Conservation (phyloP, 2,888 invertebrate species). For the Stegophylla sp. region DNA sequence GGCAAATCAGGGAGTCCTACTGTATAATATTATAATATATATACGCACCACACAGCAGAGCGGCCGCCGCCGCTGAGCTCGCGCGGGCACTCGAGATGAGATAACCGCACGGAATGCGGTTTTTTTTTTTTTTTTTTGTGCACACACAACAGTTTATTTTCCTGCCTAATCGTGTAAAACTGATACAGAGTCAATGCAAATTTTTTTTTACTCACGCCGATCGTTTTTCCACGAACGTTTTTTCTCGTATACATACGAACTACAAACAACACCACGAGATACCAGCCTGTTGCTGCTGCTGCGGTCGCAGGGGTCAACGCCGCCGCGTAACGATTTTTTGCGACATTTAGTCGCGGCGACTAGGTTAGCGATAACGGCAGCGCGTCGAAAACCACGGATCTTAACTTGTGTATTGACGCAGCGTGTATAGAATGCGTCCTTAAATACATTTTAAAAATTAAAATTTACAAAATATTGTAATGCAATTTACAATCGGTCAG, state of each 20-base stretch:
- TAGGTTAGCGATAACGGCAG: no score
- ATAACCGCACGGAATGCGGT: conserved; percentile 54
- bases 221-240: conserved; percentile 12
- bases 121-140: conserved; percentile 45
- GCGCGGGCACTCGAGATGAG: conserved; percentile 51
- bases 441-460: background rate
- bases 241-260: no score
- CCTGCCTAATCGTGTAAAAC: conserved; percentile 44
- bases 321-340: background rate
- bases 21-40: conserved; percentile 34
- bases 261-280: background rate
- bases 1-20: conserved; percentile 49
- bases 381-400: background rate
- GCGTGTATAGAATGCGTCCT: no score
- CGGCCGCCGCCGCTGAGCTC: background rate
- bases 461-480: background rate
- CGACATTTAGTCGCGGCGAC: background rate
- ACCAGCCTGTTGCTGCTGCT: background rate
- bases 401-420: background rate
- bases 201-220: background rate
- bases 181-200: conserved; percentile 15
- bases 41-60: background rate
- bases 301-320: background rate
- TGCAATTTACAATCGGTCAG: conserved; percentile 19
- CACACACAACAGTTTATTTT: conserved; percentile 43